Evolutionary conservation across 2,113 vertebrate genomes (phyloP), one percentile per base, ranked within the genome.

Genomic region (Lanius ludovicianus): DNA sequence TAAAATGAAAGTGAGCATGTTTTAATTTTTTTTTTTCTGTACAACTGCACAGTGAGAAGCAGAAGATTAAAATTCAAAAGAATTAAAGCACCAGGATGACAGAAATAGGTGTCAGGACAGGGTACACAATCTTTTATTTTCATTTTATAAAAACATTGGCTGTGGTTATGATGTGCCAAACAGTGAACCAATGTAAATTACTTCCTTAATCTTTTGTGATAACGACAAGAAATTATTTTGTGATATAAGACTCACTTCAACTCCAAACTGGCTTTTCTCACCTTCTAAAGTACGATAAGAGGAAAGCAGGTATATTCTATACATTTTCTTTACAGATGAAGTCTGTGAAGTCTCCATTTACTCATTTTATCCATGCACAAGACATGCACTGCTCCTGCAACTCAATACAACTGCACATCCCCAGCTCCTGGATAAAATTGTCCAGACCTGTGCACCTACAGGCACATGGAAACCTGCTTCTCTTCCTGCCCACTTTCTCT

Each of bases 301-400:
- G 20, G 42, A 65, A 56, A 77, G 22, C 39, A 39, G 10, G 8
- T 11, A 16, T 28, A 22, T 37, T 68, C 10, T 47, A 2, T 6
- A 52, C 6, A 46, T 65, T 50, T 31, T 16, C 11, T 77, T 74
- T 44, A n/a, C 59, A 55, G 23, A 11, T 41, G 37, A 37, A 37
- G 33, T 1, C 27, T 47, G 1, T 13, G 6, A 53, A 53, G 18
- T 17, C 55, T 69, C 73, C 28, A 17, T 77, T 49, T 57, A 33
- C 10, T 44, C 50, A 18, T 71, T 56, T 52, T 21, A 37, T 17
- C 27, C 30, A 16, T 1, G 2, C 22, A 10, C 15, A 44, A 46
- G 28, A 55, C 23, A 1, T 0, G 3, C 5, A 5, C 1, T 49
- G 47, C 65, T 88, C 39, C 46, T 28, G 3, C 7, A 75, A 0